Evolutionary conservation across 1,140 invertebrate species (phyloP).

Genomic region (Maniola jurtina): DNA sequence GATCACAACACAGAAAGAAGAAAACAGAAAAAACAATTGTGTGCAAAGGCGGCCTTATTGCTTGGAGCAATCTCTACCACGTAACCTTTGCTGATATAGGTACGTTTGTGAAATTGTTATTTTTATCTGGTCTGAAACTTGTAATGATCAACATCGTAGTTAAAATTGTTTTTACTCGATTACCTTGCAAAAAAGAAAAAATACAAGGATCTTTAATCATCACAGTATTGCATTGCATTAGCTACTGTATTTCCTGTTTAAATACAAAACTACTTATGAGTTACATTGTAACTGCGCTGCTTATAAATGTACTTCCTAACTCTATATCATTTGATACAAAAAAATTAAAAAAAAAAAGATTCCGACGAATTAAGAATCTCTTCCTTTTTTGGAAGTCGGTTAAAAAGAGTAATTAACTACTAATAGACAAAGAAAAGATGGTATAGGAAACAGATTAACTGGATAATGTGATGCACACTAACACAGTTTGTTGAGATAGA

Average conservation of each 20-base stretch:
- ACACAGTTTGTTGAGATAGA: not conserved
- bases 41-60: no score
- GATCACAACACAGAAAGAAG: no score
- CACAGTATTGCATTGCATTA: not conserved
- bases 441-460: constrained; percentile 2
- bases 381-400: no score
- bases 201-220: constrained; percentile 4
- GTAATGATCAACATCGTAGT: no score
- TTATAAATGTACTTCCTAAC: not conserved
- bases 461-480: not conserved
- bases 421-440: constrained; percentile 7
- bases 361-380: no score
- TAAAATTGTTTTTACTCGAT: not conserved
- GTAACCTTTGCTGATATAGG: no score
- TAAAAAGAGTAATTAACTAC: constrained; percentile 4
- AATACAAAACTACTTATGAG: not conserved
- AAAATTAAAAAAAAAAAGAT: not conserved
- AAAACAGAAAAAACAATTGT: no score
- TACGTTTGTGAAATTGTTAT: no score
- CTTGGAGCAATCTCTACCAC: no score
- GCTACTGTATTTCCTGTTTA: constrained; percentile 1
- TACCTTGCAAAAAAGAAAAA: not conserved
- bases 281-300: not conserved
- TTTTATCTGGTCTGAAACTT: no score
- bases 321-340: not conserved